phyloP scores from a whole-genome alignment of 2,888 invertebrate genomes.

The Tetramorium bicarinatum region DNA sequence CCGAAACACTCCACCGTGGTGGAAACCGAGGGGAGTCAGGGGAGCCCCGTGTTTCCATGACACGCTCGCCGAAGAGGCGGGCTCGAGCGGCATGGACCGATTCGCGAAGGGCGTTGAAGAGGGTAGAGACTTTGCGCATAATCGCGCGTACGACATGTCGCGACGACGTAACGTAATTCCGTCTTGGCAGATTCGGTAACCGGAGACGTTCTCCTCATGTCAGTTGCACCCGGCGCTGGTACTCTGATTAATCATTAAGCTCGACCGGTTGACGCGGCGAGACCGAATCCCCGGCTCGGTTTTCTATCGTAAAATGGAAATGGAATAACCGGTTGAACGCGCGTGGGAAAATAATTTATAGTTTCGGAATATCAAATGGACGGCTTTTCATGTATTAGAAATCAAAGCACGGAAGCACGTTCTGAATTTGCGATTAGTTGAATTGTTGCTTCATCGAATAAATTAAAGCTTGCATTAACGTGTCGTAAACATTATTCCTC shows the following conservation, averaged over 20 bases:
- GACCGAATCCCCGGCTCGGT: slow-evolving; percentile 20
- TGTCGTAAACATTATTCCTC: not conserved
- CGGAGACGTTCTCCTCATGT: slow-evolving; percentile 57
- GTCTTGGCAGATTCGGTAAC: slow-evolving; percentile 63
- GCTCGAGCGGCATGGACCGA: slow-evolving; percentile 18
- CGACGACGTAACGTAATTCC: slow-evolving; percentile 63
- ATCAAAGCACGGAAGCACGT: not conserved
- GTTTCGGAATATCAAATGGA: slow-evolving; percentile 19
- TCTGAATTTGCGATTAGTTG: slow-evolving; percentile 28
- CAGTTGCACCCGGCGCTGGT: slow-evolving; percentile 63
- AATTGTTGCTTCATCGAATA: not conserved
- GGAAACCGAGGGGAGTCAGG: not conserved
- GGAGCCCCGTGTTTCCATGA: slow-evolving; percentile 24
- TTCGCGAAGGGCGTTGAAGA: slow-evolving; percentile 26
- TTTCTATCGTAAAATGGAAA: slow-evolving; percentile 13
- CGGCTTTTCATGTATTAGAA: slow-evolving; percentile 1
- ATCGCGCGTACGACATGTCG: slow-evolving; percentile 61
- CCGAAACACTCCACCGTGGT: slow-evolving; percentile 57
- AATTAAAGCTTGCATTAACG: not conserved
- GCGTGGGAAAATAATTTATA: slow-evolving; percentile 29
- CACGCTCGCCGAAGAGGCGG: slow-evolving; percentile 26
- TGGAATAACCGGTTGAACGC: not conserved
- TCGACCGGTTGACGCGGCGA: not conserved
- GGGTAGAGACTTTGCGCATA: slow-evolving; percentile 47
- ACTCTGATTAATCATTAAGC: slow-evolving; percentile 42